Base-by-base conservation (phyloP, 2,113 vertebrate genomes). In the Myiopsitta monachus region DNA sequence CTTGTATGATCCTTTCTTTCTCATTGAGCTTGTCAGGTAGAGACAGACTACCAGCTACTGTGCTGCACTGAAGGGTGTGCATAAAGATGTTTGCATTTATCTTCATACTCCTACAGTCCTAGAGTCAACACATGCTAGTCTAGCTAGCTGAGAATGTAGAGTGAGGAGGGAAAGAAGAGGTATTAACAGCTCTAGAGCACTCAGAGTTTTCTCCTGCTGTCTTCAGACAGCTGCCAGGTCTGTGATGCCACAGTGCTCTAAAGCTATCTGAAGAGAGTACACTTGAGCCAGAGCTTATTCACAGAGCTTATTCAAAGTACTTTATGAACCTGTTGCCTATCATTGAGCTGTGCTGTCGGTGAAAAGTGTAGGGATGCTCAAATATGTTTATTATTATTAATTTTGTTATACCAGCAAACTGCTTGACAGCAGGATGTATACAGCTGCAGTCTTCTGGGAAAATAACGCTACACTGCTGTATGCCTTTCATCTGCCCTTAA, bases 401-500 rank as follows among this genome's bases (percentile, higher is more conserved):
- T 69, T 82, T 91, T 84, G 11, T 79, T 94, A 52, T 82, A 62
- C 22, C 62, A 81, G 51, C 47, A 91, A 69, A 55, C 8, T 33
- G 52, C 55, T 55, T 64, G 38, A 39, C 69, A 68, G 76, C 72
- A 83, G 46, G 43, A 86, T 24, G 41, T 61, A 24, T 9, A 51
- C 31, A 66, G n/a, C 36, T 49, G 81, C 55, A 44, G 69, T 41
- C 57, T 73, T 76, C 75, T 62, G 77, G 57, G 81, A 78, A 88
- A 91, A 76, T 12, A 51, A 11, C 41, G 77, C 78, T 75, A 82
- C 77, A 84, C 74, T 95, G 77, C 36, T 33, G 9, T 7, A 21
- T 28, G 84, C 33, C 87, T 85, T 94, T 87, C 74, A 92, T 52
- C 76, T 85, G 47, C 67, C 84, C 87, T 92, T 57, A 89, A 31